phyloP scores from a whole-genome alignment of 1,140 invertebrate genomes.

The Apis mellifera region Amel_HAv3.1 CM009936.2:14453001-14453500 shows the following conservation, averaged over 20 bases:
- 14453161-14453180: slow-evolving; percentile 44
- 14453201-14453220: slow-evolving; percentile 69
- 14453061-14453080: slow-evolving; percentile 30
- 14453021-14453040: neutral
- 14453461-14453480: too few species aligned
- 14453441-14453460: too few species aligned
- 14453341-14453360: too few species aligned
- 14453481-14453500: too few species aligned
- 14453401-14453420: too few species aligned
- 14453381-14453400: too few species aligned
- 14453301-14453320: neutral
- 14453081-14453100: slow-evolving; percentile 40
- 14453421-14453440: too few species aligned
- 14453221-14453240: slow-evolving; percentile 44
- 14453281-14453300: neutral
- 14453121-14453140: neutral
- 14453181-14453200: slow-evolving; percentile 57
- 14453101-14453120: slow-evolving; percentile 20
- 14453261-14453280: neutral
- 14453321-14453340: too few species aligned
- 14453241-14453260: slow-evolving; percentile 38
- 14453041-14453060: neutral
- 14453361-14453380: too few species aligned
- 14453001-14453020: slow-evolving; percentile 4
- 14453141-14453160: neutral